A percentile compares a stretch with the other conserved stretches of the same genome.
These are phyloP conservation scores for Unio pictorum DNA, from an alignment of 2,888 invertebrate genomes.

Conservation along the genomic window DNA sequence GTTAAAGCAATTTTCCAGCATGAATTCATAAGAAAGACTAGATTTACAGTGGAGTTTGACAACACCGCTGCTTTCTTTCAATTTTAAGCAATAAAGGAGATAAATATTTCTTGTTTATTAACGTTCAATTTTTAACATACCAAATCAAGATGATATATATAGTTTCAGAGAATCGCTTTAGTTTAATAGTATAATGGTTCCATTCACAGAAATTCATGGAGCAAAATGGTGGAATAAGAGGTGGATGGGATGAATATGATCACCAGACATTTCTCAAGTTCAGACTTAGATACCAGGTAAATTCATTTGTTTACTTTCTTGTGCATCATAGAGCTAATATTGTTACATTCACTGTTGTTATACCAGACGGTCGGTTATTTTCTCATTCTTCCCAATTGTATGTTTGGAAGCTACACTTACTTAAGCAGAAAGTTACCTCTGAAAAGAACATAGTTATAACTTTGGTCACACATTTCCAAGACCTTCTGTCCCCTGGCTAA, in stretches of 20 bases:
- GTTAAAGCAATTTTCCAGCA: neutral
- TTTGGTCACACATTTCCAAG: too few relatives aligned
- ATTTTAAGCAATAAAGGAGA: too few relatives aligned
- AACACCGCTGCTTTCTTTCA: too few relatives aligned
- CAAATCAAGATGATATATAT: neutral
- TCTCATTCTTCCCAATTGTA: too few relatives aligned
- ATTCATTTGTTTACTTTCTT: neutral
- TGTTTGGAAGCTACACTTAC: too few relatives aligned
- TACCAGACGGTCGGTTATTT: neutral
- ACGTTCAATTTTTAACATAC: too few relatives aligned
- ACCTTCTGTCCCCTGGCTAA: too few relatives aligned
- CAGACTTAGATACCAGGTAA: conserved; percentile 66
- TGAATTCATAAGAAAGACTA: too few relatives aligned
- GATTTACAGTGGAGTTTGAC: too few relatives aligned
- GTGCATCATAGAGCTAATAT: neutral
- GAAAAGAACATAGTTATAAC: too few relatives aligned
- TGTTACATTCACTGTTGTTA: conserved; percentile 1
- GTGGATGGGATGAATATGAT: conserved; percentile 72
- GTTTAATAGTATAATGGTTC: neutral
- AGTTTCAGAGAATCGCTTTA: neutral
- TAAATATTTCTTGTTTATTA: too few relatives aligned
- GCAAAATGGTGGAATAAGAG: conserved; percentile 67
- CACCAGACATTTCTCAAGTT: conserved; percentile 69
- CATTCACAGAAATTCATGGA: conserved; percentile 65
- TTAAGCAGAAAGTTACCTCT: too few relatives aligned